Conservation (phyloP, 2,888 invertebrate species). For the Therioaphis trifolii region DNA sequence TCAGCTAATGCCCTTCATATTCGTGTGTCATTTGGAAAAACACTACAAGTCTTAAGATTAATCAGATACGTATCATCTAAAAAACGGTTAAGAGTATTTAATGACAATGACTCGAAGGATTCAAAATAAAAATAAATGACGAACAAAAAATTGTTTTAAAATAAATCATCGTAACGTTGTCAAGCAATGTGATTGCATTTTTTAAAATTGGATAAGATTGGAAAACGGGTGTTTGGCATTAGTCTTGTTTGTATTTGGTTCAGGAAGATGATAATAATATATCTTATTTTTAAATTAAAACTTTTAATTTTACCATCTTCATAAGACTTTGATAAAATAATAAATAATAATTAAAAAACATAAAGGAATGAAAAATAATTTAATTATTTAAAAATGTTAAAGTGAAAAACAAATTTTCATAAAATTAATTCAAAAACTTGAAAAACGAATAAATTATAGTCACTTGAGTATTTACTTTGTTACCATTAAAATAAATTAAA, state of each 20-base stretch:
- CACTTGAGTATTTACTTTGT: not conserved
- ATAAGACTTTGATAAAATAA: no score
- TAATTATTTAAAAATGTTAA: not conserved
- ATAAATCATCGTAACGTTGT: not conserved
- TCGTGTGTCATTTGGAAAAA: not conserved
- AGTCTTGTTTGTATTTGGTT: no score
- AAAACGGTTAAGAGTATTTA: constrained; percentile 6
- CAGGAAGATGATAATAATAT: no score
- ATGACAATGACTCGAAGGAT: not conserved
- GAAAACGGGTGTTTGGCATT: no score
- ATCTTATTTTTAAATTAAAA: no score
- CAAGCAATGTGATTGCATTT: not conserved
- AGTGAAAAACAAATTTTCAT: not conserved
- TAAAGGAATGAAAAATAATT: not conserved
- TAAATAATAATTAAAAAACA: not conserved
- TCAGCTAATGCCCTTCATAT: constrained; percentile 40
- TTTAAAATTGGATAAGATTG: no score
- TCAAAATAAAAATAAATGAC: constrained; percentile 24
- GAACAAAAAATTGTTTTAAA: not conserved
- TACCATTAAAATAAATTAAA: constrained; percentile 14
- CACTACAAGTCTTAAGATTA: not conserved
- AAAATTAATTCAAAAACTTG: not conserved
- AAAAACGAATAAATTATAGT: not conserved
- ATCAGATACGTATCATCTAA: constrained; percentile 32
- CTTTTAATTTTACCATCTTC: no score